Base-by-base conservation (phyloP, 2,888 invertebrate species). In the Diaprepes abbreviatus region DNA sequence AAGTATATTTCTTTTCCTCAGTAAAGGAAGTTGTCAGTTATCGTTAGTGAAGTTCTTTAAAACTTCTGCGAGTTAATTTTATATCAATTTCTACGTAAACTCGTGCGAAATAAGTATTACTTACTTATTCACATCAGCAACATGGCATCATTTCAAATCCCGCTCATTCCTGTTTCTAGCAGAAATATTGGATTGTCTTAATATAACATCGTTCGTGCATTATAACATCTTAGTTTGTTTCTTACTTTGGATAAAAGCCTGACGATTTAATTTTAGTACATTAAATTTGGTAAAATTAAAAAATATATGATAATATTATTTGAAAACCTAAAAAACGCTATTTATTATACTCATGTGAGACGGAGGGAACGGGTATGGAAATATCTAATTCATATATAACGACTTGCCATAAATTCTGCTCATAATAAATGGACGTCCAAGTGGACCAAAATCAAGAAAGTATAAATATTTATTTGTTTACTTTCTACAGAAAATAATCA, bases 81-180 rank as follows among this genome's bases (percentile, higher is more conserved):
- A 64, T 64, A 33, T 43, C 64, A 52, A 64, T 43, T 64, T 55
- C 35, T 14, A 40, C 14, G 43, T 24, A 33, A 31, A 43, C 21
- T 35, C 64, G 64, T 64, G 64, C 64, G 55, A 55, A 64, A 55
- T 43, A 64, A 57, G 45, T 55, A 64, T 28, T 45, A 38, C 52
- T 64, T 64, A 64, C 64, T 54, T 64, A 64, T 64, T 64, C 55
- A 50, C 48, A 50, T 50, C 48, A 50, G 48, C 28, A 14, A 28
- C 14, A 50, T 28, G 28, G 55, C 19, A 43, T 64, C 55, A 55
- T 64, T 55, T 33, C 43, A 36, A 28, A 50, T 54, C 38, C 55
- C 55, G 40, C 55, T 54, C 40, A 38, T 55, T 64, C 45, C 55
- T 33, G 64, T 50, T 62, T 62, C 52, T 17, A 28, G 17, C 9